These are phyloP conservation scores for Daboia siamensis DNA, from an alignment of 2,113 vertebrate species.

Conservation along the genomic window DNA sequence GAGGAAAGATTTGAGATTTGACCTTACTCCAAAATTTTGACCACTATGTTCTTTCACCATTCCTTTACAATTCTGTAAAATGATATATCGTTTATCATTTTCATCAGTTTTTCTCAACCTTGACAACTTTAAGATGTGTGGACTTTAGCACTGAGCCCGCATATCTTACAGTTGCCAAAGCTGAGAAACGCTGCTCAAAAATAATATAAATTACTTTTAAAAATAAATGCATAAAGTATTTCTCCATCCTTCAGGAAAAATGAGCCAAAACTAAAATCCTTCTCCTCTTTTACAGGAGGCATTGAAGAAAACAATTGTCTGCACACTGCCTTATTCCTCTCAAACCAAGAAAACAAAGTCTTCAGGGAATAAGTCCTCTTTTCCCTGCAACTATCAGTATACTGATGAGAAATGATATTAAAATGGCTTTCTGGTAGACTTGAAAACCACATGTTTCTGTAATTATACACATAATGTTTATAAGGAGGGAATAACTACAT, in stretches of 20 bases:
- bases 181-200: background rate
- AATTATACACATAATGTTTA: constrained; percentile 3
- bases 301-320: background rate
- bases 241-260: background rate
- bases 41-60: background rate
- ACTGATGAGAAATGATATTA: constrained; percentile 42
- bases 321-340: background rate
- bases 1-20: background rate
- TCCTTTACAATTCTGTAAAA: background rate
- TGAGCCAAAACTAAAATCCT: background rate
- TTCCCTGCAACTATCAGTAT: constrained; percentile 26
- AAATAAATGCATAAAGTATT: background rate
- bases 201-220: background rate
- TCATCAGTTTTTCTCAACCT: background rate
- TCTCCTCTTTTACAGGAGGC: background rate
- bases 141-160: background rate
- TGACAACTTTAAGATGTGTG: background rate
- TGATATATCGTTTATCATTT: background rate
- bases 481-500: constrained; percentile 28
- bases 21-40: background rate
- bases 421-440: constrained; percentile 31
- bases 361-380: constrained; percentile 31
- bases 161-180: background rate
- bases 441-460: constrained; percentile 25
- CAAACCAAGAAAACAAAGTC: background rate